These are phyloP conservation scores for Biston betularia DNA, from an alignment of 2,888 invertebrate species.

Conservation along the genomic window DNA sequence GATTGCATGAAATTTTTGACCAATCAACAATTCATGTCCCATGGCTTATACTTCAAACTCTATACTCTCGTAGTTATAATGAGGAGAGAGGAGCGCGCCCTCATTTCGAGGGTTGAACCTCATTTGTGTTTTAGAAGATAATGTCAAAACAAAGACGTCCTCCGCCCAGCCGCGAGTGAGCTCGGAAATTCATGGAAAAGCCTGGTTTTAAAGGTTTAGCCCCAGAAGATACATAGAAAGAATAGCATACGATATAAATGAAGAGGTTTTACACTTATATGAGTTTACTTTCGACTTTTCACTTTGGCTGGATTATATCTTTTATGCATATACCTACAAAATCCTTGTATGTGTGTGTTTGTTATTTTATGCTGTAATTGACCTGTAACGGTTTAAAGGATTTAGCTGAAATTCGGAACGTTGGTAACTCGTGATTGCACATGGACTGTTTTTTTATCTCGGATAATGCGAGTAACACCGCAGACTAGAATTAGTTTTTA, in stretches of 20 bases:
- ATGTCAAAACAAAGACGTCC: slow-evolving; percentile 45
- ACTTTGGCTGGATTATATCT: background rate
- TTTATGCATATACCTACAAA: no score
- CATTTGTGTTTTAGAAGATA: slow-evolving; percentile 46
- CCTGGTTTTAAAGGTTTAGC: slow-evolving; percentile 25
- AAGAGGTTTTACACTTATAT: background rate
- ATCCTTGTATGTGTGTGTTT: no score
- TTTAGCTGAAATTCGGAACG: no score
- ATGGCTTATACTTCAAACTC: slow-evolving; percentile 1
- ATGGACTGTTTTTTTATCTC: no score
- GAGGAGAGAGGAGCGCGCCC: slow-evolving; percentile 39
- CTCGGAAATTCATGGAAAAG: slow-evolving; percentile 29
- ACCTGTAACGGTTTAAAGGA: no score
- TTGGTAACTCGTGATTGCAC: no score
- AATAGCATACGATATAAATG: background rate
- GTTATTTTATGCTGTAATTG: no score
- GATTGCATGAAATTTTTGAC: no score
- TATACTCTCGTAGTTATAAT: slow-evolving; percentile 38
- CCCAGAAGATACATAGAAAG: background rate
- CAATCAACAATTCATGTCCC: background rate
- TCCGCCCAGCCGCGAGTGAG: slow-evolving; percentile 20
- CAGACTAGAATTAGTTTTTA: no score
- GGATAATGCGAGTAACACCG: no score
- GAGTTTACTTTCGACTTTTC: background rate
- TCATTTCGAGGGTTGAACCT: slow-evolving; percentile 38